Conservation (phyloP, 2,113 vertebrate genomes). For the Falco punctatus region DNA sequence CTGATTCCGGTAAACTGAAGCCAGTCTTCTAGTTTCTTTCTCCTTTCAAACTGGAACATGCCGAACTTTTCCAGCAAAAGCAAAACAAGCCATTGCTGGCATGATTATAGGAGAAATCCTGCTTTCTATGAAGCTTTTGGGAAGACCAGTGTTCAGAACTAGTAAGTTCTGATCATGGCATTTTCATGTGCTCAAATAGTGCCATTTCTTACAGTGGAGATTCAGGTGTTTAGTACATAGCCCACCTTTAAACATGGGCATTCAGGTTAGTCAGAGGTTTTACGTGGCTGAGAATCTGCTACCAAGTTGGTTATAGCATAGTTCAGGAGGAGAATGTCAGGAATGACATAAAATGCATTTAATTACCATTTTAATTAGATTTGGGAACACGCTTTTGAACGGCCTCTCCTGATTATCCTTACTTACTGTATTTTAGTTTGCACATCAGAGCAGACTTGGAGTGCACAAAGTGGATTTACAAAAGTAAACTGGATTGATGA, state of each 20-base stretch:
- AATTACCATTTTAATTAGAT: neutral
- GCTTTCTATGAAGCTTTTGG: neutral
- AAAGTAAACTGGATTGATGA: constrained; percentile 31
- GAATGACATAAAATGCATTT: neutral
- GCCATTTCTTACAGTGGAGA: neutral
- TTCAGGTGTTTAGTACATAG: neutral
- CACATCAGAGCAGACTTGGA: neutral
- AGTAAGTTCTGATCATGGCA: neutral
- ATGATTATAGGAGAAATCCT: neutral
- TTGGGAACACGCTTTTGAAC: neutral
- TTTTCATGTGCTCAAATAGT: neutral
- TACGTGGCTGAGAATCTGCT: neutral
- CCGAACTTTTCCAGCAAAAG: neutral
- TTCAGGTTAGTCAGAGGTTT: neutral
- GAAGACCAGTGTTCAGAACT: neutral
- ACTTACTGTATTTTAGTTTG: neutral
- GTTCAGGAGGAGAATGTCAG: neutral
- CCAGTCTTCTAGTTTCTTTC: neutral
- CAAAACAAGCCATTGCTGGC: neutral
- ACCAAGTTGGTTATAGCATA: neutral
- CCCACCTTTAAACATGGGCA: neutral
- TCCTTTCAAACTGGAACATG: neutral
- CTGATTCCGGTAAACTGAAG: neutral
- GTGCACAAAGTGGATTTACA: neutral
- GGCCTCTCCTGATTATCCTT: neutral